Evolutionary conservation across 37 sponge, comb jelly and placozoan genomes (phyloP).

Genomic region (Eunapius fragilis): DNA sequence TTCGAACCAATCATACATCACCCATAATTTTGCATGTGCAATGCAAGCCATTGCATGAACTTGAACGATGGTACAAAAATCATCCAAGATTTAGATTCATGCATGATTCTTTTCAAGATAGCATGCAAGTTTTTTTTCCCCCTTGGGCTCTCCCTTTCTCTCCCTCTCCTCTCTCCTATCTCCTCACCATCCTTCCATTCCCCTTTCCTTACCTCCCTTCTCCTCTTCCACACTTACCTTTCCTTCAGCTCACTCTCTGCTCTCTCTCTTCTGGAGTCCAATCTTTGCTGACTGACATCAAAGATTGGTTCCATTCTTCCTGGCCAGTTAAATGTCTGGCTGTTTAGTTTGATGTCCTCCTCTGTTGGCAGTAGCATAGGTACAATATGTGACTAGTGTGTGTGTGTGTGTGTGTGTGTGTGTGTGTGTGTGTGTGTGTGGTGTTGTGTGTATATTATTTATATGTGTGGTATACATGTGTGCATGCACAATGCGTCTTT

Average conservation of each 20-base stretch:
- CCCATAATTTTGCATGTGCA: too few species aligned
- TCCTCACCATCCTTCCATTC: too few species aligned
- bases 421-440: background rate
- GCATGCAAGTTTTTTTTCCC: too few species aligned
- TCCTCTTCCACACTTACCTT: conserved; percentile 2
- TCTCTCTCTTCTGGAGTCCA: conserved; percentile 68
- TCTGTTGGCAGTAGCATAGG: conserved; percentile 25
- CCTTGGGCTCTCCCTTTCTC: too few species aligned
- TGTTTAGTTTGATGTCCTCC: conserved; percentile 95
- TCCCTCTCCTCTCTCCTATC: too few species aligned
- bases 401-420: too few species aligned
- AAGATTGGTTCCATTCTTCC: conserved; percentile 89
- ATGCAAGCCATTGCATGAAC: too few species aligned
- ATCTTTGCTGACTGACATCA: conserved; percentile 83
- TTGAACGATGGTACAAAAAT: too few species aligned
- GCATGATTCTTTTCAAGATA: too few species aligned
- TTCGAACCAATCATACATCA: too few species aligned
- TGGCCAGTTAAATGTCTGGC: conserved; percentile 92
- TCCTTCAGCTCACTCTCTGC: conserved; percentile 77
- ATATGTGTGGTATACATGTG: background rate
- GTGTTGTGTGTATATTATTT: background rate
- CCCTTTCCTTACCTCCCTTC: background rate
- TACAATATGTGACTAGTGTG: background rate
- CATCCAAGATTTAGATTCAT: too few species aligned
- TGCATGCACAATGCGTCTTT: too few species aligned